These are phyloP conservation scores for Trachelus stipa DNA, from an alignment of 2,888 invertebrate genomes.

Conservation along the genomic window DNA sequence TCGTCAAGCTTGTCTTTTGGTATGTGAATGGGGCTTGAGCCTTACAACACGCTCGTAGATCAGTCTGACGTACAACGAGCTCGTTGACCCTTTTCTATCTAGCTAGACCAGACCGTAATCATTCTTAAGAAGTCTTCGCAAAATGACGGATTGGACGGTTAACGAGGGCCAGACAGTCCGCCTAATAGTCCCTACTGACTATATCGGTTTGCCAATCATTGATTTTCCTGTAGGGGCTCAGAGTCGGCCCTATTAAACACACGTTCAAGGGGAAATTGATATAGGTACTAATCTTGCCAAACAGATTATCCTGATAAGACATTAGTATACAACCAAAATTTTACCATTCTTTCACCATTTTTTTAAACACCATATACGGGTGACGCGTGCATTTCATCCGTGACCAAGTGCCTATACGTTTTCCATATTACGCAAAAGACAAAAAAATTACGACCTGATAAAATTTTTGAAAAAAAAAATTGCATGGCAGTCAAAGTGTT, in stretches of 20 bases:
- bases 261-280: neutral
- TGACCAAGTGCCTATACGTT: no score
- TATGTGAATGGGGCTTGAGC: no score
- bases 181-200: conserved; percentile 8
- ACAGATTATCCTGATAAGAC: neutral
- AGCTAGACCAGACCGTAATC: conserved; percentile 29
- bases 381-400: no score
- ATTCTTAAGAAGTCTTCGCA: conserved; percentile 39
- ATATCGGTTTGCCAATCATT: conserved; percentile 26
- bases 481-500: no score
- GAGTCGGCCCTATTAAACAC: neutral
- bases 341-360: no score
- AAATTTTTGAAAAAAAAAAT: no score
- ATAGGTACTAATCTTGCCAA: neutral
- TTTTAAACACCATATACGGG: no score
- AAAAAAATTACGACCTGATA: no score
- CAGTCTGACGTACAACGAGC: conserved; percentile 18
- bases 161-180: conserved; percentile 35
- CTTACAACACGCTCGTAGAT: neutral
- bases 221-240: conserved; percentile 15
- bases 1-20: no score
- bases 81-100: conserved; percentile 33
- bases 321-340: neutral
- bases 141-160: conserved; percentile 48
- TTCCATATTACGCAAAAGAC: no score